Percentiles rank a stretch among this genome's conserved stretches.
These are phyloP conservation scores for Lepidocolaptes lacrymiger DNA, from an alignment of 2,797 vertebrate species.

Conservation along the genomic window DNA sequence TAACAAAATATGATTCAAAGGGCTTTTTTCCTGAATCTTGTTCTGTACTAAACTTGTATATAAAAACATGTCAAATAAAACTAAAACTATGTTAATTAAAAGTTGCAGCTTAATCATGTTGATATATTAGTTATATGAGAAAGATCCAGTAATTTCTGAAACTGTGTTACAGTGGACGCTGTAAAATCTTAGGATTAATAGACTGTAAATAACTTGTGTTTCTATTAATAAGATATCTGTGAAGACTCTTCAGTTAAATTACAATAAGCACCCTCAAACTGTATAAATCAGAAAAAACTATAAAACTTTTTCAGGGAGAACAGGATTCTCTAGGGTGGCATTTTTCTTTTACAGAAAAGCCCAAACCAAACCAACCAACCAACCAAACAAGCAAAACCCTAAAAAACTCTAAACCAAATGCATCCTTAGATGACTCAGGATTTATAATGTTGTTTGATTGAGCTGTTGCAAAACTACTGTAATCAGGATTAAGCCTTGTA, in stretches of 20 bases:
- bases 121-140: neutral
- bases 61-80: neutral
- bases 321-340: neutral
- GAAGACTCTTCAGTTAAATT: neutral
- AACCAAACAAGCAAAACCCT: too few relatives aligned
- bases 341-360: neutral
- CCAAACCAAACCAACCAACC: too few relatives aligned
- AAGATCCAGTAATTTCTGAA: neutral
- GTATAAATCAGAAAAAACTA: neutral
- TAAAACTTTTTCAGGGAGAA: neutral
- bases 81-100: neutral
- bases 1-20: neutral
- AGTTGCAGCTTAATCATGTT: neutral
- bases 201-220: neutral
- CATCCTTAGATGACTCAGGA: neutral
- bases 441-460: conserved; percentile 6
- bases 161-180: neutral
- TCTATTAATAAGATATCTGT: neutral
- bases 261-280: neutral
- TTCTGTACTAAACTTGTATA: neutral
- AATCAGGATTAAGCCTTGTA: conserved; percentile 51
- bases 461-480: conserved; percentile 13
- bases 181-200: neutral
- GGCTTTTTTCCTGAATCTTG: neutral
- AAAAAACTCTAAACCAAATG: neutral